These are phyloP conservation scores for Larimichthys polyactis DNA, from an alignment of 2,113 vertebrate species.

Conservation along the genomic window DNA sequence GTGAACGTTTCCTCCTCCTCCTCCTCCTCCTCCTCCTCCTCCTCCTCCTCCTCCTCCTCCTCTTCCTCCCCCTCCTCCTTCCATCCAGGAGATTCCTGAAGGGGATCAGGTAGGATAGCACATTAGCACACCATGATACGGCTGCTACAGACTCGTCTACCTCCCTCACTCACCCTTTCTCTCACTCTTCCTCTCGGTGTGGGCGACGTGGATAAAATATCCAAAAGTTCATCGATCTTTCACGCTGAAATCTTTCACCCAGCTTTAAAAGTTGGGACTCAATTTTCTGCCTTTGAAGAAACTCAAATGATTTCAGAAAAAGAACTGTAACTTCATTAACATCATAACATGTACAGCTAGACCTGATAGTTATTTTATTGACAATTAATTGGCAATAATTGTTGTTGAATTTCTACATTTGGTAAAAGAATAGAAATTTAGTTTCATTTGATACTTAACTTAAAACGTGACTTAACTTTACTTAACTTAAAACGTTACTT, in stretches of 20 bases:
- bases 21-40: too few species aligned
- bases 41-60: too few species aligned
- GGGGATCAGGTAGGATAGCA: constrained; percentile 97
- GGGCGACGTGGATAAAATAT: constrained; percentile 56
- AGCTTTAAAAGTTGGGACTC: neutral
- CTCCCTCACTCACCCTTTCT: constrained; percentile 79
- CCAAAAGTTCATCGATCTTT: neutral
- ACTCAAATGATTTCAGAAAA: neutral
- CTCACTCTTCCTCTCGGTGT: constrained; percentile 44
- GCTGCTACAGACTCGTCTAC: constrained; percentile 82
- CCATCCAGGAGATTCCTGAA: constrained; percentile 98
- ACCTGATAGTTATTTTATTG: too few species aligned
- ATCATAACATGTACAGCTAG: neutral
- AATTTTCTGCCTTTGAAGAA: constrained; percentile 19
- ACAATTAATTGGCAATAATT: too few species aligned
- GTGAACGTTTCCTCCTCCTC: constrained; percentile 83
- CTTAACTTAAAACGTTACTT: too few species aligned
- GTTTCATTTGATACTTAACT: neutral
- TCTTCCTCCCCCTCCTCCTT: constrained; percentile 77
- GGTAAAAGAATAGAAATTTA: too few species aligned
- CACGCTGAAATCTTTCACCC: neutral
- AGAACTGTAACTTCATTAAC: neutral
- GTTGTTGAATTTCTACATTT: too few species aligned
- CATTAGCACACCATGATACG: constrained; percentile 80
- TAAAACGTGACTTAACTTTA: too few species aligned